Base-by-base conservation (phyloP, 2,113 vertebrate genomes). In the Lepus timidus region DNA sequence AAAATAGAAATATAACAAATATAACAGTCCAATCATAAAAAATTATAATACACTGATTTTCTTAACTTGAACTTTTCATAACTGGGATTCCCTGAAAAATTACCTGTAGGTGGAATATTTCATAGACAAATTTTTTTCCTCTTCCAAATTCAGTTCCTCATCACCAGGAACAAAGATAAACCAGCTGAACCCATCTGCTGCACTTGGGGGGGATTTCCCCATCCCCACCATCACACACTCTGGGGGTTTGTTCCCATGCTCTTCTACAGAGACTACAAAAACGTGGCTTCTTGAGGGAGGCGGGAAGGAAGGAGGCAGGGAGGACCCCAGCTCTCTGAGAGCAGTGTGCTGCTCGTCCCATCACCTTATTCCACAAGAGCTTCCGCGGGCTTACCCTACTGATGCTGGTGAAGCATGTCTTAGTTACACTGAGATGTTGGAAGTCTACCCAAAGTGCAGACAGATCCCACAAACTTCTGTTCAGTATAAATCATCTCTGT, bases 1-100 rank as follows among this genome's bases (percentile, higher is more conserved):
- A 44, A 44, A 44, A 44, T 44, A 44, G 39, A 44, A 44, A 44
- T 44, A 44, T 44, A 44, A 44, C 39, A 44, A 44, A 44, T 44
- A 44, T 44, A 44, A 44, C 39, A 98, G 98, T 99, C 98, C 97
- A 98, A 98, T 99, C 98, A 98, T 99, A 98, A 98, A 98, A 98
- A 96, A 98, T 98, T 98, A 98, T 97, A 98, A 98, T 98, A 98
- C 98, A 97, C 98, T 98, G 98, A 98, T 98, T 98, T 97, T 86
- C 87, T 98, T 98, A 99, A 99, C 98, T 98, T 97, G 89, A 98
- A 98, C 98, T 98, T 98, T 98, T 98, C 97, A 97, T 98, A 98
- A 98, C 98, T 98, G 98, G 98, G 97, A 96, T 94, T 98, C 98
- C 98, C 98, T 98, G 98, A 98, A 97, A 97, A 98, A 98, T 95